phyloP scores from a whole-genome alignment of 2,888 invertebrate genomes.

The Autographa gamma region DNA sequence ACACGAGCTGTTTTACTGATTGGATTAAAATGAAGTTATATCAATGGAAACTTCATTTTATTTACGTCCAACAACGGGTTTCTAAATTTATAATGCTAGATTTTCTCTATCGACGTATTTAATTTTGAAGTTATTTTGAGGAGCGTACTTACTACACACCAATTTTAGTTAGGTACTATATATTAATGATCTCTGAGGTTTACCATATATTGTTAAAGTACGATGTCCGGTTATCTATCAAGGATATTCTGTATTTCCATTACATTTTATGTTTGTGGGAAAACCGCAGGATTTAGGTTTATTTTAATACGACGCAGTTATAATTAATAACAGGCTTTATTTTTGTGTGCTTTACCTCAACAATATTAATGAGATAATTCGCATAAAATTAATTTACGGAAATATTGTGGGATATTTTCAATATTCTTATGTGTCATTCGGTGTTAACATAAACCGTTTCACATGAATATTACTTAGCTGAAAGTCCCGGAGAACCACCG shows the following conservation, averaged over 20 bases:
- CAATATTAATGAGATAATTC: neutral
- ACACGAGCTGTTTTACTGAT: neutral
- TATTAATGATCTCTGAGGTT: no score
- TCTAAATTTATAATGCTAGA: no score
- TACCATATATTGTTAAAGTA: no score
- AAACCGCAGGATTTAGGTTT: slow-evolving; percentile 24
- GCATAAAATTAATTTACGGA: no score
- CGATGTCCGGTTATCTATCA: neutral
- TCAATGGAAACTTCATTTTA: no score
- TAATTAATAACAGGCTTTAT: slow-evolving; percentile 5
- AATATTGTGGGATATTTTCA: no score
- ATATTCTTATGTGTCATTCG: neutral
- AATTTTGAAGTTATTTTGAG: no score
- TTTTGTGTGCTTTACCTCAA: slow-evolving; percentile 20
- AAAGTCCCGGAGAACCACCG: neutral
- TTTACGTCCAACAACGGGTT: no score
- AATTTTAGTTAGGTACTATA: no score
- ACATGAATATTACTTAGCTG: neutral
- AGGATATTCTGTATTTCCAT: slow-evolving; percentile 1
- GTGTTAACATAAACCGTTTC: neutral
- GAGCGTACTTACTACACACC: no score
- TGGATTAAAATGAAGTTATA: neutral
- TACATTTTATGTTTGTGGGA: slow-evolving; percentile 16
- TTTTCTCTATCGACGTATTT: no score
- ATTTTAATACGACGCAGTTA: slow-evolving; percentile 19